phyloP scores from a whole-genome alignment of 2,888 invertebrate genomes.

The Rhamnusium bicolor region DNA sequence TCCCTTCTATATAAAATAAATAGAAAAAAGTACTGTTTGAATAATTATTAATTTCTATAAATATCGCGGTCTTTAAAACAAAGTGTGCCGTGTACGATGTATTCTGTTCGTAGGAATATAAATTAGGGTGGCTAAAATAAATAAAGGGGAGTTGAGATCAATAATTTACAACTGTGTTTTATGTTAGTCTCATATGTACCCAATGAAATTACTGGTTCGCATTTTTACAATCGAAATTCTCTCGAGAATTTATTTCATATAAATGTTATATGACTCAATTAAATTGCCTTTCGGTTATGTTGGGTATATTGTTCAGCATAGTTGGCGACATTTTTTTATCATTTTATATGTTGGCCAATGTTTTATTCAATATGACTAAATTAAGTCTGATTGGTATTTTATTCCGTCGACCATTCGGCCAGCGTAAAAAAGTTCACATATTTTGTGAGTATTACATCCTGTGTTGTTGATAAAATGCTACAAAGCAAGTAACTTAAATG shows the following conservation, averaged over 20 bases:
- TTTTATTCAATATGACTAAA: constrained; percentile 54
- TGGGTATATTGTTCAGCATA: constrained; percentile 52
- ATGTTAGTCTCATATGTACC: constrained; percentile 66
- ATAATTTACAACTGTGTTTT: constrained; percentile 70
- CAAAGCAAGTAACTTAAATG: constrained; percentile 23
- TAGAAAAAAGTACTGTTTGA: constrained; percentile 7
- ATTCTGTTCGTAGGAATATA: constrained; percentile 27
- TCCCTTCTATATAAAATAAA: constrained; percentile 4
- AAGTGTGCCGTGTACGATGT: constrained; percentile 25
- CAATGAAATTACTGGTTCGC: constrained; percentile 67
- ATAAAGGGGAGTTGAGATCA: constrained; percentile 69
- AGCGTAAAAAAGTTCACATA: constrained; percentile 29
- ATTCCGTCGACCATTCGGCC: constrained; percentile 36
- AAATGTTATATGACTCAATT: constrained; percentile 68
- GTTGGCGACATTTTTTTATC: constrained; percentile 56
- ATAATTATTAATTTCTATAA: constrained; percentile 30
- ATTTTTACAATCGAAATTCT: constrained; percentile 68
- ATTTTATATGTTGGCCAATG: constrained; percentile 49
- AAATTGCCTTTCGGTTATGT: constrained; percentile 62
- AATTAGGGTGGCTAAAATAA: constrained; percentile 68
- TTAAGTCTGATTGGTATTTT: constrained; percentile 51
- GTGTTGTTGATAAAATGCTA: constrained; percentile 20
- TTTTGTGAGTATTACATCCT: constrained; percentile 28
- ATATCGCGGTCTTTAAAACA: constrained; percentile 28
- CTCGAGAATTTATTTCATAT: constrained; percentile 67